These are phyloP conservation scores for Vireo altiloquus DNA, from an alignment of 2,113 vertebrate species.

Conservation along the genomic window DNA sequence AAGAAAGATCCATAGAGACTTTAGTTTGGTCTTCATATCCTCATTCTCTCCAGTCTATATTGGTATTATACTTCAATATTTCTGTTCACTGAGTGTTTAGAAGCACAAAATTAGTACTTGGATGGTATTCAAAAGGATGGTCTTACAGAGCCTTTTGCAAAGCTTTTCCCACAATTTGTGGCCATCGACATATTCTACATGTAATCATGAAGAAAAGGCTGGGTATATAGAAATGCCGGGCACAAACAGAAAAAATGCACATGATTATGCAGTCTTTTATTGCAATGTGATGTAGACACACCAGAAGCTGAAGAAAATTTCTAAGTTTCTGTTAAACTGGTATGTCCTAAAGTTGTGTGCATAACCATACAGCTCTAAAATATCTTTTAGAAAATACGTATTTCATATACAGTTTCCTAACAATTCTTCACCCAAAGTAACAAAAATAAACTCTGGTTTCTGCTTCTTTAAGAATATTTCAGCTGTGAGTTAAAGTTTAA, in stretches of 20 bases:
- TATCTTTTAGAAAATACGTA: not conserved
- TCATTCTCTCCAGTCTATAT: not conserved
- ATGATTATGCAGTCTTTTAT: not conserved
- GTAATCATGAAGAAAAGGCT: not conserved
- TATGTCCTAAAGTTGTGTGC: not conserved
- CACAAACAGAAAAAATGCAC: not conserved
- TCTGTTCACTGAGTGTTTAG: not conserved
- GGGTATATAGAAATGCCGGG: not conserved
- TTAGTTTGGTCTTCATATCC: not conserved
- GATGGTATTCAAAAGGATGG: not conserved
- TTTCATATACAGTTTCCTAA: not conserved
- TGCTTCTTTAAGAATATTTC: not conserved
- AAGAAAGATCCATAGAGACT: not conserved
- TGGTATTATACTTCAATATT: not conserved
- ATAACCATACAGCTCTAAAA: not conserved
- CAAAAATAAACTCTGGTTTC: not conserved
- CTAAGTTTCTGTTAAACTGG: not conserved
- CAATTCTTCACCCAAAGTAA: not conserved
- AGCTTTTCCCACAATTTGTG: not conserved
- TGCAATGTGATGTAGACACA: not conserved
- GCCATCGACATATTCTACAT: not conserved
- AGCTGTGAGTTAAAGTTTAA: not conserved
- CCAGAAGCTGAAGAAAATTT: not conserved
- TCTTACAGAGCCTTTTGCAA: not conserved
- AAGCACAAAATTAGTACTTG: not conserved